Conservation (phyloP, 2,888 invertebrate genomes). For the Drosophila prolongata region DNA sequence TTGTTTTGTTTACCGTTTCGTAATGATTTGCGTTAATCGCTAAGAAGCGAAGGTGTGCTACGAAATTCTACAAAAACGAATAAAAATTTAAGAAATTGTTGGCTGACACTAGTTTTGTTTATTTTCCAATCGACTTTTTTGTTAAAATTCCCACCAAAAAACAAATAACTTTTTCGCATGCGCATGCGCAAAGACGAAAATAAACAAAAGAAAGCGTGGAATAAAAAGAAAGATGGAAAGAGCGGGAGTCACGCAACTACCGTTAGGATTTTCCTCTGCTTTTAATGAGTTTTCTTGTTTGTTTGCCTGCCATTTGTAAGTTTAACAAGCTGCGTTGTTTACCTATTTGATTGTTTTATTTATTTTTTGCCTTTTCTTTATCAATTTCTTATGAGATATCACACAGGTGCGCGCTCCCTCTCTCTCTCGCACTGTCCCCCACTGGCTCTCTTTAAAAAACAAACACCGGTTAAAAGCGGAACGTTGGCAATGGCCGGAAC, state of each 20-base stretch:
- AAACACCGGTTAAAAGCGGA: slow-evolving; percentile 70
- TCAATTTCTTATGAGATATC: slow-evolving; percentile 39
- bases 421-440: slow-evolving; percentile 32
- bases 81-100: slow-evolving; percentile 6
- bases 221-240: slow-evolving; percentile 6
- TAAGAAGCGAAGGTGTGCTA: slow-evolving; percentile 53
- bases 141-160: slow-evolving; percentile 34
- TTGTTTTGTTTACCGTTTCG: slow-evolving; percentile 43
- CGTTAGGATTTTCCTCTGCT: slow-evolving; percentile 59
- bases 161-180: slow-evolving; percentile 41
- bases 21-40: slow-evolving; percentile 54
- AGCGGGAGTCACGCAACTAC: slow-evolving; percentile 58
- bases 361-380: slow-evolving; percentile 41
- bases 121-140: slow-evolving; percentile 5
- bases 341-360: slow-evolving; percentile 52
- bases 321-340: slow-evolving; percentile 69
- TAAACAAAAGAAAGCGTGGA: slow-evolving; percentile 41
- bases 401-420: slow-evolving; percentile 24
- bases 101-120: slow-evolving; percentile 59
- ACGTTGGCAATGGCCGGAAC: slow-evolving; percentile 50
- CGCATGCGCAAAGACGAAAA: slow-evolving; percentile 42
- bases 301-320: slow-evolving; percentile 60
- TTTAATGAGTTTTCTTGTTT: slow-evolving; percentile 68
- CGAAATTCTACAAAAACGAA: slow-evolving; percentile 29
- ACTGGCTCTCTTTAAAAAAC: slow-evolving; percentile 56